Evolutionary conservation across 2,888 invertebrate genomes (phyloP).

Genomic region (Cheilosia variabilis): DNA sequence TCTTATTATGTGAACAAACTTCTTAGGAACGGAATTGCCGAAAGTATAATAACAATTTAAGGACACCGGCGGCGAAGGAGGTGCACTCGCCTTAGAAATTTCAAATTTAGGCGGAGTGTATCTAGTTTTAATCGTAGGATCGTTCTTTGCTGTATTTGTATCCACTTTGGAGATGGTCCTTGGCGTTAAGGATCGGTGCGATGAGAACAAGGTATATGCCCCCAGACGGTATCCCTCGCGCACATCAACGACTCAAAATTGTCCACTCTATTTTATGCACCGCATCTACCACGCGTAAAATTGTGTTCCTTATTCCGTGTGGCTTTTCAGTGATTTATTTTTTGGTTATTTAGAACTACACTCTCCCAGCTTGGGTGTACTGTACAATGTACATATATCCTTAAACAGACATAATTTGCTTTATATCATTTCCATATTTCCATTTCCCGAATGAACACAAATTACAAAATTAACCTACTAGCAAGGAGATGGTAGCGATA

Average conservation of each 20-base stretch:
- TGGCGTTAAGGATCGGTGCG: conserved; percentile 81
- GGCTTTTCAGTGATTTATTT: conserved; percentile 20
- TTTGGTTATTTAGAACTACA: conserved; percentile 17
- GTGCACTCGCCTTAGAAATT: conserved; percentile 85
- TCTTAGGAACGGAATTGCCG: conserved; percentile 9
- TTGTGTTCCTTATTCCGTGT: conserved; percentile 36
- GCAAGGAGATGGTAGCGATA: conserved; percentile 80
- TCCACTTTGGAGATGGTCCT: conserved; percentile 81
- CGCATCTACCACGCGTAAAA: not conserved
- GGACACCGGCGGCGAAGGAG: conserved; percentile 80
- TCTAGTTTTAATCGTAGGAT: conserved; percentile 85
- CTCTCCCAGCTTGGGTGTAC: conserved; percentile 41
- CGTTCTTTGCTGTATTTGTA: conserved; percentile 81
- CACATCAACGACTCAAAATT: conserved; percentile 22
- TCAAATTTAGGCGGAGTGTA: conserved; percentile 89
- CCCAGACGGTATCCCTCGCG: conserved; percentile 1
- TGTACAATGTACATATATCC: conserved; percentile 45
- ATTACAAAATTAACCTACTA: conserved; percentile 43
- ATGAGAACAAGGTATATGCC: conserved; percentile 79
- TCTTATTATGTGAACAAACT: not conserved
- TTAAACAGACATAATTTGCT: conserved; percentile 43
- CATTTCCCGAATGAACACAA: conserved; percentile 38
- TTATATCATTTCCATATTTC: conserved; percentile 62
- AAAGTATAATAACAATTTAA: conserved; percentile 68
- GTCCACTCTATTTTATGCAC: conserved; percentile 21